Conservation (phyloP, 2,888 invertebrate species). For the Leptinotarsa juncta region DNA sequence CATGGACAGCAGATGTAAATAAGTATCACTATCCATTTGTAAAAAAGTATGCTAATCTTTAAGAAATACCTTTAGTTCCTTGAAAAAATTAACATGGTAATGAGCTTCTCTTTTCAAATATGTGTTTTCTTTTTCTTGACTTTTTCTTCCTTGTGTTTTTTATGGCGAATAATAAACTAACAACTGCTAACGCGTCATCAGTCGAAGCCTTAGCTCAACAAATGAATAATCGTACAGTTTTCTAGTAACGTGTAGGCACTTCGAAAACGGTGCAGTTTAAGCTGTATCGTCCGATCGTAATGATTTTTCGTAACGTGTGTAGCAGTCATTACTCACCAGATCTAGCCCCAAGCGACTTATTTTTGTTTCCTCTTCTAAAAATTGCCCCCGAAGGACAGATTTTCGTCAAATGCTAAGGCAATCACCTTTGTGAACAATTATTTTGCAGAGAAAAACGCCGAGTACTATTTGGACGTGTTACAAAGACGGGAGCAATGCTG, state of each 20-base stretch:
- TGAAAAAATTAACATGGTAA: slow-evolving; percentile 35
- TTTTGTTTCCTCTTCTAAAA: no score
- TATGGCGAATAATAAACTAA: slow-evolving; percentile 6
- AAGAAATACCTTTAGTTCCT: slow-evolving; percentile 35
- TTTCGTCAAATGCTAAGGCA: no score
- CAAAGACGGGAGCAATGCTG: no score
- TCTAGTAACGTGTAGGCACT: slow-evolving; percentile 12
- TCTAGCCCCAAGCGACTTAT: no score
- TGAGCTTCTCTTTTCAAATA: slow-evolving; percentile 7
- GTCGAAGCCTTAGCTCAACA: slow-evolving; percentile 16
- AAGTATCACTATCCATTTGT: slow-evolving; percentile 47
- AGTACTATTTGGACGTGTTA: no score
- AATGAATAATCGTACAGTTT: slow-evolving; percentile 14
- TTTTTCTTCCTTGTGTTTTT: slow-evolving; percentile 11
- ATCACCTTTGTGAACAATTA: no score
- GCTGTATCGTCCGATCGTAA: background rate
- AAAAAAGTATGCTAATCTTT: slow-evolving; percentile 48
- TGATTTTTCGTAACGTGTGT: no score
- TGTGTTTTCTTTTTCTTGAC: slow-evolving; percentile 3
- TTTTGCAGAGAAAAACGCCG: no score
- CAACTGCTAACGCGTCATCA: slow-evolving; percentile 14
- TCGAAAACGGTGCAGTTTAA: background rate
- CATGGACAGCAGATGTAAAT: slow-evolving; percentile 35
- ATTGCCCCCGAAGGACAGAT: no score
- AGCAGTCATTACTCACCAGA: no score